Conservation (phyloP, 2,797 vertebrate species). For the Tauraco hartlaubi region DNA sequence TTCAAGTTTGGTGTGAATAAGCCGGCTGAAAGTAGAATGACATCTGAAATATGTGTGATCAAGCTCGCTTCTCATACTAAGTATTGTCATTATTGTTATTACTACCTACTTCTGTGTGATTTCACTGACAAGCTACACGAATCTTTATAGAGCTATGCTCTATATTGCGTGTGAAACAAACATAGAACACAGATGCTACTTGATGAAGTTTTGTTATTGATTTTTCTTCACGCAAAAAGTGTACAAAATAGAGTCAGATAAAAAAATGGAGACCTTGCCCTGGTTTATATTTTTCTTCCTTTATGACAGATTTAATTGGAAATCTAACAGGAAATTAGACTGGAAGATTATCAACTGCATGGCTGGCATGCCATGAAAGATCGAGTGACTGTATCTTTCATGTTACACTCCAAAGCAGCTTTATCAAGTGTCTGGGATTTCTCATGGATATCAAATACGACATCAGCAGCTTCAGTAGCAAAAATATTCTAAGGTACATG, state of each 20-base stretch:
- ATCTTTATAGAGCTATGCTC: not conserved
- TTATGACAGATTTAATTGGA: conserved; percentile 3
- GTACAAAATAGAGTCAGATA: not conserved
- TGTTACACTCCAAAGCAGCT: not conserved
- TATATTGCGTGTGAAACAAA: not conserved
- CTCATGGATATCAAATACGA: not conserved
- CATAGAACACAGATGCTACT: not conserved
- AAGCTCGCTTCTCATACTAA: not conserved
- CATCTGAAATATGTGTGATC: not conserved
- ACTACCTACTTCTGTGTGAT: not conserved
- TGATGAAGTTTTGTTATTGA: not conserved
- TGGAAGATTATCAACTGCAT: not conserved
- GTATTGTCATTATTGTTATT: not conserved
- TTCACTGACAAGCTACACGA: not conserved
- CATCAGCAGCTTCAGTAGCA: not conserved
- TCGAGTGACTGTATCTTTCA: not conserved
- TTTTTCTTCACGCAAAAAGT: not conserved
- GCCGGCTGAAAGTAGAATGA: not conserved
- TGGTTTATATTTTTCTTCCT: not conserved
- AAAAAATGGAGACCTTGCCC: not conserved
- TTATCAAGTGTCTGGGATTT: not conserved
- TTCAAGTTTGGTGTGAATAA: not conserved
- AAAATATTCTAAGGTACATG: not conserved
- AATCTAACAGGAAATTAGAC: conserved; percentile 21
- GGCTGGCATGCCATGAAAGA: not conserved